Base-by-base conservation (phyloP, 2,113 vertebrate genomes). In the Tachycineta bicolor region DNA sequence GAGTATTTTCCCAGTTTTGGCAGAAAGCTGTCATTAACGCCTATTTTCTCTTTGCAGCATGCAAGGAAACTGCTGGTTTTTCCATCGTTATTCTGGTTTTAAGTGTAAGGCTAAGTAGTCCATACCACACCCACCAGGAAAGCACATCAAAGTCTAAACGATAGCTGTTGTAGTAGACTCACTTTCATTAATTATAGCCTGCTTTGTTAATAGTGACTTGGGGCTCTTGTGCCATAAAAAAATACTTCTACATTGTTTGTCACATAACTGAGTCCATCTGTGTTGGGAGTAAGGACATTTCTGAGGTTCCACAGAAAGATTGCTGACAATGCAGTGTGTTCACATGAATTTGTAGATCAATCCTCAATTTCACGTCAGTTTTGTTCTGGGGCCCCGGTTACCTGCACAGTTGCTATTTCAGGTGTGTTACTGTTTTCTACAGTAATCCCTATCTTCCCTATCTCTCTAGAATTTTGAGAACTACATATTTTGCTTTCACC, bases 1-100 rank as follows among this genome's bases (percentile, higher is more conserved):
- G 86, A 96, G 96, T 96, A 95, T 95, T 94, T 86, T 83, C 77
- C 56, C 56, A 50, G 13, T 91, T 91, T 82, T 65, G 86, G 59
- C 65, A 93, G 84, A 91, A 87, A 93, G 52, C 41, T 93, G 7
- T 60, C 34, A 70, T 55, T 84, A 90, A 70, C 5, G 1, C 33
- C 53, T 67, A 0, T 91, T 71, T 89, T 89, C 14, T 96, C 41
- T 55, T 91, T 20, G 34, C 63, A 89, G 62, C 49, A 7, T 75
- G 83, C 26, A 53, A 79, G 46, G 91, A 79, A 93, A 59, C 33
- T 79, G 44, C 56, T 83, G 28, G 0, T 14, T 92, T 95, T 97
- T 96, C 83, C 92, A 74, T n/a, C 78, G 41, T 87, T 88, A 53
- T 39, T 91, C 55, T 94, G 80, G 70, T 92, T 81, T 96, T 63